Base-by-base conservation (phyloP, 2,888 invertebrate genomes). In the Bombyx huttoni region DNA sequence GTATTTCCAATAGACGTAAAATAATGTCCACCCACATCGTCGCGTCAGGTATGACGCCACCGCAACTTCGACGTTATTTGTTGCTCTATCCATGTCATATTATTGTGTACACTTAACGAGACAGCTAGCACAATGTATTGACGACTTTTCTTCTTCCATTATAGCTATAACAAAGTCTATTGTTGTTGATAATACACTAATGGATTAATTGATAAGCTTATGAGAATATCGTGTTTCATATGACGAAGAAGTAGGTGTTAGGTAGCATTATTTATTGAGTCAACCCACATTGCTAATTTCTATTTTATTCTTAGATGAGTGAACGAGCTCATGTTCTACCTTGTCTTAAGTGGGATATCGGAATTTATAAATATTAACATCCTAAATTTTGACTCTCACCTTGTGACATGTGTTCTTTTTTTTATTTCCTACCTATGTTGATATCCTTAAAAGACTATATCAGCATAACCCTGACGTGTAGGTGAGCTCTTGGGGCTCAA, bases 1-100 rank as follows among this genome's bases (percentile, higher is more conserved):
- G 34, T 13, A 46, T 24, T 51, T 51, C 65, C 70, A 70, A 71
- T 73, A 70, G 66, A 68, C 61, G 59, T 58, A 62, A 70, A 73
- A 73, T 72, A 68, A 75, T 57, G 66, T 66, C 68, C 68, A 63
- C 59, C 62, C 61, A 58, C 57, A 58, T 58, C 56, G 62, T 56
- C 55, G 58, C 51, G 52, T 52, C 52, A 48, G 8, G 47, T 47
- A 49, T 13, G 51, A 24, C 48, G 51, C 33, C 48, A 34, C 48
- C 13, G 13, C 24, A 24, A 5, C 35, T 10, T 13, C 13, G 40
- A 10, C 35, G 40, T 13, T 50, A 50, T 46, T 50, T 50, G 50
- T 50, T 50, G 50, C 50, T 50, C 34, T 13, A 10, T n/a, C 46
- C n/a, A 50, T 9, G 24, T 34, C 40, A 40, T 40, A 24, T 24